Percentiles rank a stretch among this genome's conserved stretches.
These are phyloP conservation scores for Caenorhabditis sp. DNA, from an alignment of 2,888 invertebrate genomes.

Conservation along the genomic window DNA sequence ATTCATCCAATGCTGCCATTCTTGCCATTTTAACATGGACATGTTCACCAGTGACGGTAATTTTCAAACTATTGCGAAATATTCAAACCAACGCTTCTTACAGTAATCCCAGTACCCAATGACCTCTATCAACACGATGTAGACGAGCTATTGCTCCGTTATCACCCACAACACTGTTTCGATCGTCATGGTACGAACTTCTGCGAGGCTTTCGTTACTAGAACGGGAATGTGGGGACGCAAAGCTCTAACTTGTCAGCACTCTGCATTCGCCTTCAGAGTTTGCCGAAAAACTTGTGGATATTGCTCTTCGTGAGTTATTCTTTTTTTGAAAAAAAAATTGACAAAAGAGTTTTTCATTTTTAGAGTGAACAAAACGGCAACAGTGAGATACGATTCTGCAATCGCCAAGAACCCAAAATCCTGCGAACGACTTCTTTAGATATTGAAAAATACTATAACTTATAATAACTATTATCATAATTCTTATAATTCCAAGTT, in stretches of 20 bases:
- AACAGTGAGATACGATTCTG: conserved; percentile 72
- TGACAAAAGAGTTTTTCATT: conserved; percentile 8
- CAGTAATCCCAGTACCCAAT: conserved; percentile 64
- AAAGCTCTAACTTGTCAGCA: conserved; percentile 72
- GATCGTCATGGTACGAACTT: conserved; percentile 73
- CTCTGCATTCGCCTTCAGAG: conserved; percentile 77
- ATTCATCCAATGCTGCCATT: conserved; percentile 78
- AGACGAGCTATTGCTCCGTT: conserved; percentile 70
- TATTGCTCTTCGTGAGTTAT: conserved; percentile 69
- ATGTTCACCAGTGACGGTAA: conserved; percentile 68
- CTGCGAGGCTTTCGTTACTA: conserved; percentile 72
- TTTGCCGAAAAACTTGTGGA: conserved; percentile 78
- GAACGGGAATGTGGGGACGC: conserved; percentile 67
- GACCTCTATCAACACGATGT: conserved; percentile 77
- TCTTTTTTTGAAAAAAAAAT: too few species aligned
- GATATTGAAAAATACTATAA: too few species aligned
- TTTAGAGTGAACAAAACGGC: conserved; percentile 66
- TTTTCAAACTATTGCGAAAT: too few species aligned
- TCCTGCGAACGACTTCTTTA: conserved; percentile 73
- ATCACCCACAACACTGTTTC: conserved; percentile 69
- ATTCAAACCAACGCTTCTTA: conserved; percentile 9
- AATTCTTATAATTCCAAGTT: conserved; percentile 19
- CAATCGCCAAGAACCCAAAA: conserved; percentile 72
- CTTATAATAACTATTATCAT: too few species aligned
- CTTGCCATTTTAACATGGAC: conserved; percentile 77